phyloP scores from a whole-genome alignment of 1,140 invertebrate genomes.

The Ostrea edulis region DNA sequence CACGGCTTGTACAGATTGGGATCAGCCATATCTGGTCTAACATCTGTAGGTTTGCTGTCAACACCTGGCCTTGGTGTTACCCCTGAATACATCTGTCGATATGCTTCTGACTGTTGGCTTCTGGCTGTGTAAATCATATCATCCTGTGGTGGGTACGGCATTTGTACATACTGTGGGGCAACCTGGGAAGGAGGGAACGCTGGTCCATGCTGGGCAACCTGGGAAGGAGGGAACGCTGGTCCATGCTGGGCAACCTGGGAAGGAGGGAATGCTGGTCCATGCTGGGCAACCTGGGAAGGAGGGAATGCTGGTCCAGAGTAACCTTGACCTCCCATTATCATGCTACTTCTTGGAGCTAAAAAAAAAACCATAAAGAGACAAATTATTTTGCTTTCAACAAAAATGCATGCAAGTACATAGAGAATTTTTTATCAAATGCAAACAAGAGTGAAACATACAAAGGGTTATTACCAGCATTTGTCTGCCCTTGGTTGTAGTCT shows the following conservation, averaged over 20 bases:
- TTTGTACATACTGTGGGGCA: not conserved
- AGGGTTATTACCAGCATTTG: conserved; percentile 1
- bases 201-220: not conserved
- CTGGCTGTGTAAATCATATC: not conserved
- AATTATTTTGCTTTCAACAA: not conserved
- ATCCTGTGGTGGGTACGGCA: conserved; percentile 34
- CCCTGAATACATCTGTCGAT: conserved; percentile 29
- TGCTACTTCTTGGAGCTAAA: conserved; percentile 17
- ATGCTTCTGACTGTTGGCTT: conserved; percentile 11
- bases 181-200: not conserved
- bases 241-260: not conserved
- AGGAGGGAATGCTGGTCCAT: not conserved
- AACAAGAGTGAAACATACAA: not conserved
- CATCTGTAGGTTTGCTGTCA: not conserved
- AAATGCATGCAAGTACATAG: not conserved
- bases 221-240: not conserved
- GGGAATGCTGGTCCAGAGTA: not conserved
- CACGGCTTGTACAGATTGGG: not conserved
- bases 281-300: not conserved
- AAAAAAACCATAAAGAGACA: not conserved
- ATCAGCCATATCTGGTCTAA: not conserved
- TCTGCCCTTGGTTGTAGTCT: not conserved
- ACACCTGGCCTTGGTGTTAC: conserved; percentile 10
- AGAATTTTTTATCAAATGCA: not conserved
- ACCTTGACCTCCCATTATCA: not conserved